These are phyloP conservation scores for Caenorhabditis imperialis DNA, from an alignment of 2,888 invertebrate genomes.

Conservation along the genomic window DNA sequence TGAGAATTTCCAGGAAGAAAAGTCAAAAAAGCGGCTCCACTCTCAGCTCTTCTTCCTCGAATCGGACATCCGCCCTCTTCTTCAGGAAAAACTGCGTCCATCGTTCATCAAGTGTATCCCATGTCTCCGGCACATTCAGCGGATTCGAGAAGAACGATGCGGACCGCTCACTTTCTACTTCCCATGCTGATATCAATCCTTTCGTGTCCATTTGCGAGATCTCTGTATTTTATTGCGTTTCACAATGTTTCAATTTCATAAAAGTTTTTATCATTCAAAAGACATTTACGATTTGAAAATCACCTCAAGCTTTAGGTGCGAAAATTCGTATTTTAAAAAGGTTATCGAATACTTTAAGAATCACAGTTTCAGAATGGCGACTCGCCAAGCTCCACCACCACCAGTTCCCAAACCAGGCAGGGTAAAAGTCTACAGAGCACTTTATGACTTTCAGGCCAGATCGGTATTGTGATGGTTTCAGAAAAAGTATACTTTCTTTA, in stretches of 20 bases:
- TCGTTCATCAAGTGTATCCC: constrained; percentile 42
- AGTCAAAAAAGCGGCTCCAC: constrained; percentile 29
- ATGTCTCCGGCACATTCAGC: constrained; percentile 40
- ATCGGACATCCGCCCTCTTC: constrained; percentile 41
- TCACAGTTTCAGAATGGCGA: constrained; percentile 17
- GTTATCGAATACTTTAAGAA: too few species aligned
- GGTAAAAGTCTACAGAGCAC: constrained; percentile 71
- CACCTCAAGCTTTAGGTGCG: too few species aligned
- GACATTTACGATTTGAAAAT: too few species aligned
- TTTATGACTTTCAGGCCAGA: constrained; percentile 68
- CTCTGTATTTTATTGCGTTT: too few species aligned
- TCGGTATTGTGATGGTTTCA: too few species aligned
- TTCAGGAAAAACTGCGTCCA: constrained; percentile 41
- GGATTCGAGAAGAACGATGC: constrained; percentile 49
- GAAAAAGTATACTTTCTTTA: too few species aligned
- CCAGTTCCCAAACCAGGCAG: constrained; percentile 75
- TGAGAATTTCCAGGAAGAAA: constrained; percentile 43
- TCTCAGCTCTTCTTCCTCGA: constrained; percentile 42
- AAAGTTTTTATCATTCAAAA: too few species aligned
- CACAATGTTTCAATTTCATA: too few species aligned
- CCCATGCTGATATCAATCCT: constrained; percentile 1
- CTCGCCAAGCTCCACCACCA: constrained; percentile 58
- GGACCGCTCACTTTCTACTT: constrained; percentile 50
- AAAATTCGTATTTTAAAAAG: too few species aligned
- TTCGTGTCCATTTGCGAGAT: too few species aligned